Evolutionary conservation across 2,113 vertebrate genomes (phyloP), one percentile per base, ranked within the genome.

Genomic region (Gambusia affinis): DNA sequence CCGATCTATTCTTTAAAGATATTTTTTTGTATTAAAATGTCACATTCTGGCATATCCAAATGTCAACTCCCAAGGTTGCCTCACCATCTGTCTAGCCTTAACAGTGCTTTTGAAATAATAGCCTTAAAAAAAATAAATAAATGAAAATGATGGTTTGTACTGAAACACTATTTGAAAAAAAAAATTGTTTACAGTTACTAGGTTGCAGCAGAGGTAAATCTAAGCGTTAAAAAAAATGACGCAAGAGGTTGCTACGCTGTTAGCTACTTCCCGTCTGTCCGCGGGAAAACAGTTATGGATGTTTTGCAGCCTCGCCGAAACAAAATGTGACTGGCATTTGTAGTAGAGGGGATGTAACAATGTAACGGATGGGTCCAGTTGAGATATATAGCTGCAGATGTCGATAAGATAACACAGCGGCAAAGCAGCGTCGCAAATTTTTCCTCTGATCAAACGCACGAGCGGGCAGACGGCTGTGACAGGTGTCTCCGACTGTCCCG

Each of bases 21-120:
- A 86, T 87, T 67, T 74, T 37, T 37, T 92, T 92, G 85, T 91
- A 87, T 90, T 85, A 81, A 92, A 94, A 94, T 94, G 92, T 92
- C 91, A 94, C 85, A 90, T 92, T 85, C 78, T 91, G 86, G 87
- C 92, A 93, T 94, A 90, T 91, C 86, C 88, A 95, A 94, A 94
- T 95, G 92, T 91, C 93, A 94, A 72, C 87, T 92, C 91, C 91
- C 91, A 90, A 87, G 91, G 90, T 93, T 88, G 87, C 82, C 83
- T 73, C 77, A 63, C 79, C 88, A 86, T 85, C 80, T 87, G 81
- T 74, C 71, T 74, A 84, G 79, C 84, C 73, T 91, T 87, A 89
- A 81, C 3, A 8, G 35, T 64, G 74, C 84, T 91, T 93, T 90
- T 85, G 75, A 89, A 90, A 88, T 91, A 92, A 90, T 83, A 88